Evolutionary conservation across 2,113 vertebrate species (phyloP).

Genomic region (Tachysurus fulvidraco): DNA sequence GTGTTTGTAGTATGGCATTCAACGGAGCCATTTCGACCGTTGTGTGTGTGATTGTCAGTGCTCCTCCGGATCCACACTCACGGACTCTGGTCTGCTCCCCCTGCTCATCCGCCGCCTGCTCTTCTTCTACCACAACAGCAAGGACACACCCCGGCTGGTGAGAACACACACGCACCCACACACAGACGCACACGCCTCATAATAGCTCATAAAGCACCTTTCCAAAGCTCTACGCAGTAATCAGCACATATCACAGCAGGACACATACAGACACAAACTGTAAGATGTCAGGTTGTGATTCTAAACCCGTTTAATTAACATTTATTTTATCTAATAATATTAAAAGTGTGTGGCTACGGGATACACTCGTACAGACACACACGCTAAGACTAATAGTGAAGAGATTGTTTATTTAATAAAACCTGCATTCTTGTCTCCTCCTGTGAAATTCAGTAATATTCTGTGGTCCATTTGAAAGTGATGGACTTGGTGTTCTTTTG

Average conservation of each 20-base stretch:
- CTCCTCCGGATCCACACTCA: slow-evolving; percentile 66
- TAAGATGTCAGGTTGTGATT: neutral
- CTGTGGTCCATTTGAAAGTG: no score
- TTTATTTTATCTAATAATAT: no score
- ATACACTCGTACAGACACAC: no score
- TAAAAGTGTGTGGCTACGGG: no score
- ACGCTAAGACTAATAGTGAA: no score
- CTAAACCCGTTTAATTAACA: no score
- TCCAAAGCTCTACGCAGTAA: neutral
- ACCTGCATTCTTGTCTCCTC: no score
- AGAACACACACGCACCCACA: slow-evolving; percentile 57
- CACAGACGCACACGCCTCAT: neutral
- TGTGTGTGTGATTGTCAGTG: slow-evolving; percentile 74
- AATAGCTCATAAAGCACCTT: neutral
- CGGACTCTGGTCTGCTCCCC: slow-evolving; percentile 77
- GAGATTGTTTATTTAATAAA: no score
- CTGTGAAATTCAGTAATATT: no score
- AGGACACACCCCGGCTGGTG: slow-evolving; percentile 92
- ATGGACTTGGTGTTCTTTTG: no score
- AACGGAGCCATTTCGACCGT: slow-evolving; percentile 88
- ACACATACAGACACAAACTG: neutral
- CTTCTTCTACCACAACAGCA: slow-evolving; percentile 92
- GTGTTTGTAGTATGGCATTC: slow-evolving; percentile 80
- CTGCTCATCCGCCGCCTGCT: slow-evolving; percentile 89
- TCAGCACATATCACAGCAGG: neutral